Conservation (phyloP, 2,888 invertebrate species). For the Eulithis testata region DNA sequence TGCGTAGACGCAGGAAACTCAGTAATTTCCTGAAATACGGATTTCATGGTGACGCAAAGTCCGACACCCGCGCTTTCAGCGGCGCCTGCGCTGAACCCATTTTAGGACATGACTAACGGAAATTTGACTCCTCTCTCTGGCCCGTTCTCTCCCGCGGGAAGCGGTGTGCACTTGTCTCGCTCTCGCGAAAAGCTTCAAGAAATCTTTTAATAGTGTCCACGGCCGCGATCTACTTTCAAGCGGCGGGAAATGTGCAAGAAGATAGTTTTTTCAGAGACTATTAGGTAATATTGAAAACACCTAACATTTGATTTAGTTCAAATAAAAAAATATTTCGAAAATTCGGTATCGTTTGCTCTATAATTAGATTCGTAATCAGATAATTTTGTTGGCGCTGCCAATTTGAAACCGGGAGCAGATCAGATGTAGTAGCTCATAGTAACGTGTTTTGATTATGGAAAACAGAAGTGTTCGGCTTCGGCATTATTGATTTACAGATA, state of each 20-base stretch:
- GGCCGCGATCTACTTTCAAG: constrained; percentile 85
- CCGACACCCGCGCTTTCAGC: constrained; percentile 83
- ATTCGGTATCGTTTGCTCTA: constrained; percentile 47
- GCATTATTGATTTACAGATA: constrained; percentile 51
- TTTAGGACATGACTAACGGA: constrained; percentile 89
- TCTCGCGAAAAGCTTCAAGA: constrained; percentile 83
- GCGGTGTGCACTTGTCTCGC: constrained; percentile 71
- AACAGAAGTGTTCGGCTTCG: constrained; percentile 41
- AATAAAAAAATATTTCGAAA: constrained; percentile 5
- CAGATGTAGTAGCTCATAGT: constrained; percentile 49
- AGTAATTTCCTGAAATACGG: constrained; percentile 81
- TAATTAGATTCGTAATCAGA: constrained; percentile 67
- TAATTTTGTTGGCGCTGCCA: constrained; percentile 50
- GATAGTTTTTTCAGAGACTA: constrained; percentile 59
- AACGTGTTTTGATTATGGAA: constrained; percentile 40
- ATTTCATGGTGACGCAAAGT: constrained; percentile 81
- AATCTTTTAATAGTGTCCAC: constrained; percentile 86
- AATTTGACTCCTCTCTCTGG: constrained; percentile 85
- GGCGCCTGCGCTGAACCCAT: constrained; percentile 87
- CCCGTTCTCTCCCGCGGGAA: constrained; percentile 80
- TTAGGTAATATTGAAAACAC: constrained; percentile 2
- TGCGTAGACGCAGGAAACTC: constrained; percentile 62
- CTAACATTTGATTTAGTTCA: neutral
- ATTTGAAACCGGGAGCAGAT: constrained; percentile 49
- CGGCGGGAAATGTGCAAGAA: constrained; percentile 77